Base-by-base conservation (phyloP, 1,140 invertebrate genomes). In the Brevipalpus yothersi region DNA sequence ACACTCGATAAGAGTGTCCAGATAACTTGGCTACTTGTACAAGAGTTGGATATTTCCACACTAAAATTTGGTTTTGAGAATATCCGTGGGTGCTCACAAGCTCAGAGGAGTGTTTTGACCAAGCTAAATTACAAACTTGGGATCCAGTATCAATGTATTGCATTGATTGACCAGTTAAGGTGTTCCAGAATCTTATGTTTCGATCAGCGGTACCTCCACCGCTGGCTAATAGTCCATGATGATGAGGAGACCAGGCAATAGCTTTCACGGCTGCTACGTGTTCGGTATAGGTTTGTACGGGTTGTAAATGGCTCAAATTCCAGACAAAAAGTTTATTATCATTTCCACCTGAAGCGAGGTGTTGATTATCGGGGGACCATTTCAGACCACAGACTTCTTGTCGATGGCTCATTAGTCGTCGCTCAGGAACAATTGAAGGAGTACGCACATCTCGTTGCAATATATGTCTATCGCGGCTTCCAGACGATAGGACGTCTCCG, bases 121-220 rank as follows among this genome's bases (percentile, higher is more conserved):
- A 99, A 23, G 93, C 93, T 56, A 99, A 73, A 75, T 98, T 99
- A 72, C 94, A 99, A 15, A 99, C 92, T 66, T 80, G 93, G 0
- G 88, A 93, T n/a, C 91, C 92, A 4, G 95, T 98, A 71, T 99
- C 94, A 42, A 98, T 86, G 71, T 86, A 92, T 71, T 97, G 92
- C 83, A 98, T 89, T 4, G 92, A 89, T 73, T 98, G 93, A 9
- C 86, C 89, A n/a, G 94, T 99, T 42, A 99, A 72, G 0, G 94
- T 98, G 71, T 99, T 99, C 93, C 94, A 99, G 73, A 99, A 99
- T 4, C 94, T 77, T 58, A 95, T 91, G 69, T 86, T 91, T n/a
- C 90, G 76, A 73, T 98, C 95, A 4, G 95, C 94, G 0, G 95
- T 99, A 19, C 95, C 95, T 40, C 95, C 93, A 45, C 95, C 95